phyloP scores from a whole-genome alignment of 1,140 invertebrate genomes.

The Drosophila punjabiensis region DNA sequence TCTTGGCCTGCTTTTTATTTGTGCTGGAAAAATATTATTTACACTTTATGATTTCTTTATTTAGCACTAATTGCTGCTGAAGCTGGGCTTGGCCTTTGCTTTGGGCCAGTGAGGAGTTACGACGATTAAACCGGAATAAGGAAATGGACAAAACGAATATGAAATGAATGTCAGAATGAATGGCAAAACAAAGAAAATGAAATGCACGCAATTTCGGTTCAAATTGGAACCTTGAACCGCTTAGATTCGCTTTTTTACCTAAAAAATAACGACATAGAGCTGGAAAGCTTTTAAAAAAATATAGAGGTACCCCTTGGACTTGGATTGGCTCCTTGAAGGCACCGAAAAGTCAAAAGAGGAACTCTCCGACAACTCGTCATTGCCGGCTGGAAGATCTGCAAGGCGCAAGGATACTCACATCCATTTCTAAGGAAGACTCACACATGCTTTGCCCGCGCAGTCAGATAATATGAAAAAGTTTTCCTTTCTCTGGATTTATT shows the following conservation, averaged over 20 bases:
- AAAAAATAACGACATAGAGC: too few species aligned
- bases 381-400: slow-evolving; percentile 4
- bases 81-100: slow-evolving; percentile 18
- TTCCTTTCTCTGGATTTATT: slow-evolving; percentile 61
- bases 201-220: not conserved
- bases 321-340: not conserved
- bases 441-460: slow-evolving; percentile 22
- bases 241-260: too few species aligned
- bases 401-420: slow-evolving; percentile 17
- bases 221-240: not conserved
- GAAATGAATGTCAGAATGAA: slow-evolving; percentile 30
- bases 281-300: not conserved
- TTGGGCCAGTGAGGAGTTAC: slow-evolving; percentile 14
- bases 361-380: slow-evolving; percentile 21
- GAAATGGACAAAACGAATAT: slow-evolving; percentile 13
- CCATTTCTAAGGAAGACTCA: slow-evolving; percentile 22
- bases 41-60: slow-evolving; percentile 82
- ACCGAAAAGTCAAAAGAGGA: slow-evolving; percentile 17
- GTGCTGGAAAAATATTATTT: slow-evolving; percentile 69
- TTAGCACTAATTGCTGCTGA: slow-evolving; percentile 75
- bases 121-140: slow-evolving; percentile 27
- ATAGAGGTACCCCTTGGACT: too few species aligned
- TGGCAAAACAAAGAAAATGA: slow-evolving; percentile 20
- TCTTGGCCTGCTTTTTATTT: slow-evolving; percentile 63
- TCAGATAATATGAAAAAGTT: slow-evolving; percentile 76